phyloP scores from a whole-genome alignment of 2,888 invertebrate species.

The Tineola bisselliella region DNA sequence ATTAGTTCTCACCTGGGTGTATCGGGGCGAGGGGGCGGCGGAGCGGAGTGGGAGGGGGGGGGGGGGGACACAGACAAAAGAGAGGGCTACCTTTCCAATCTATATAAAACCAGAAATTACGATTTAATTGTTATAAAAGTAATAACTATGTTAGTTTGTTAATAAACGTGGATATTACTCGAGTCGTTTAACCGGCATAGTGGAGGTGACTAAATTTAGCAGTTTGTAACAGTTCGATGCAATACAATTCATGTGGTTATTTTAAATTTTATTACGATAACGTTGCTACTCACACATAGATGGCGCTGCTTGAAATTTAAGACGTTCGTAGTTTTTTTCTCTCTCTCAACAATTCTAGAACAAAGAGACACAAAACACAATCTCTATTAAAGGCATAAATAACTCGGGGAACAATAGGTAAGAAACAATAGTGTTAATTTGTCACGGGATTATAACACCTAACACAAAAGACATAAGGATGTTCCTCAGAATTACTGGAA shows the following conservation, averaged over 20 bases:
- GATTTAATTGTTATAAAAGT: neutral
- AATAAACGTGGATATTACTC: no score
- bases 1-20: constrained; percentile 14
- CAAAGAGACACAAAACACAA: neutral
- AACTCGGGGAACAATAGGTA: neutral
- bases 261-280: no score
- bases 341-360: neutral
- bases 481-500: neutral
- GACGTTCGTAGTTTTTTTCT: no score
- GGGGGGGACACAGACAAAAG: neutral
- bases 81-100: neutral
- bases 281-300: no score
- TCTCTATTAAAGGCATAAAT: neutral
- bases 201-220: no score
- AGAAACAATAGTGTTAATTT: neutral
- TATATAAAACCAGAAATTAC: neutral
- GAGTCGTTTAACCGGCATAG: no score
- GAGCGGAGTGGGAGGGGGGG: neutral
- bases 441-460: neutral
- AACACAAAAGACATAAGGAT: neutral
- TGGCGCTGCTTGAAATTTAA: no score
- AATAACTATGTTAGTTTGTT: neutral
- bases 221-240: no score
- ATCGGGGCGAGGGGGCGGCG: neutral
- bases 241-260: no score